These are phyloP conservation scores for Pionites leucogaster DNA, from an alignment of 2,113 vertebrate species.

Conservation along the genomic window DNA sequence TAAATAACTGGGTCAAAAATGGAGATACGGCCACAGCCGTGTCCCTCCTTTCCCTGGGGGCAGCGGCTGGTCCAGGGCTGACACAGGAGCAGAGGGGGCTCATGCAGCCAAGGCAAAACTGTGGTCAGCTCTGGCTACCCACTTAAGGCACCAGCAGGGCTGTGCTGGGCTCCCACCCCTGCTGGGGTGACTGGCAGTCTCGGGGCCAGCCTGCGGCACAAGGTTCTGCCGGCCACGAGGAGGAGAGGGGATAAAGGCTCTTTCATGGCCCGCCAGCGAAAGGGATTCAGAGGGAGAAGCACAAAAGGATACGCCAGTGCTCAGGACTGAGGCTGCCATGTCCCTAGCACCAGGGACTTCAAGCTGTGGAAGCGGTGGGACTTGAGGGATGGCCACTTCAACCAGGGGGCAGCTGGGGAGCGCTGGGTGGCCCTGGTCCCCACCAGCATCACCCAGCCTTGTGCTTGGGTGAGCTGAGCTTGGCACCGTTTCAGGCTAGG, in stretches of 20 bases:
- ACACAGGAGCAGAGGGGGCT: not conserved
- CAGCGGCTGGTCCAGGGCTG: fast-evolving
- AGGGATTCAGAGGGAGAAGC: not conserved
- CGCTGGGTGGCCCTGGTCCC: fast-evolving
- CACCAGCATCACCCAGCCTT: not conserved
- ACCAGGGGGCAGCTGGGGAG: not conserved
- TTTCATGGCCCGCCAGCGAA: not conserved
- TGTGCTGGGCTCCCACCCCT: not conserved
- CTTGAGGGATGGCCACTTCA: fast-evolving
- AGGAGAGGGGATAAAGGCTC: slow-evolving; percentile 15
- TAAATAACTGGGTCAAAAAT: slow-evolving; percentile 13
- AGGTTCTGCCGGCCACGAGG: not conserved
- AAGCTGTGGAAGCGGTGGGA: not conserved
- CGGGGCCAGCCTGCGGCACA: not conserved
- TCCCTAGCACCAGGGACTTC: fast-evolving
- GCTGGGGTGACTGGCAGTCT: not conserved
- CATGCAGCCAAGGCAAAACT: not conserved
- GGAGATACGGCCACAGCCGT: not conserved
- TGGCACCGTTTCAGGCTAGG: not conserved
- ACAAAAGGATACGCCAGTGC: not conserved
- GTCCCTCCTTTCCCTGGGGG: not conserved
- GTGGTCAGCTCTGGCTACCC: not conserved
- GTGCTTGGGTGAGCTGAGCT: not conserved
- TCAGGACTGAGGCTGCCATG: not conserved
- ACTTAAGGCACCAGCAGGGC: fast-evolving